Conservation (phyloP, 2,797 vertebrate species). For the Myiotriccus ornatus region DNA sequence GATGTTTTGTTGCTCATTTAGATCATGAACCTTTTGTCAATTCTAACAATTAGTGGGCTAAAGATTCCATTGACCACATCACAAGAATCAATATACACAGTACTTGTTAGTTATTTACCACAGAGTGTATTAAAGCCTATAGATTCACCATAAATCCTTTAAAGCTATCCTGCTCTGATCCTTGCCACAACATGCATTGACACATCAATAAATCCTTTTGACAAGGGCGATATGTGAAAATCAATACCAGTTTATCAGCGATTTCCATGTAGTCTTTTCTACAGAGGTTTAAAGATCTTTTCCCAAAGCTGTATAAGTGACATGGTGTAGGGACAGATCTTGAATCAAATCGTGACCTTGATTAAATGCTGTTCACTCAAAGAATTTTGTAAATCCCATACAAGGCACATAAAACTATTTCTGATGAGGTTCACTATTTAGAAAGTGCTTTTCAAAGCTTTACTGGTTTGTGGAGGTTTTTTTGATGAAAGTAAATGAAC, state of each 20-base stretch:
- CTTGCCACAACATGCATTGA: slow-evolving; percentile 79
- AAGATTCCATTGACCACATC: slow-evolving; percentile 81
- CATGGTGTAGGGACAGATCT: slow-evolving; percentile 71
- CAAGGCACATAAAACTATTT: background rate
- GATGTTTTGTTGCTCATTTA: slow-evolving; percentile 76
- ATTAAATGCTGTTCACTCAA: slow-evolving; percentile 48
- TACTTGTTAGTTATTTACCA: slow-evolving; percentile 86
- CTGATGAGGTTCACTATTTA: background rate
- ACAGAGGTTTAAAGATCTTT: slow-evolving; percentile 74
- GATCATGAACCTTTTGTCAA: slow-evolving; percentile 80
- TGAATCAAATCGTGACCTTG: slow-evolving; percentile 33
- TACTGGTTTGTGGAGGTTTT: background rate
- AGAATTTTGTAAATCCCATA: slow-evolving; percentile 40
- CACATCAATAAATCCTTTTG: slow-evolving; percentile 94
- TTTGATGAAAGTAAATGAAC: background rate
- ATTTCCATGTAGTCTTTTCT: slow-evolving; percentile 77
- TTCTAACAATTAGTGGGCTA: slow-evolving; percentile 81
- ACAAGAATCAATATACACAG: slow-evolving; percentile 73
- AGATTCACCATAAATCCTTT: slow-evolving; percentile 89
- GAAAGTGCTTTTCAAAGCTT: background rate
- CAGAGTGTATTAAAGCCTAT: slow-evolving; percentile 84
- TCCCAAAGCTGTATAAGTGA: slow-evolving; percentile 75
- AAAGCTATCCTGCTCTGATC: slow-evolving; percentile 75
- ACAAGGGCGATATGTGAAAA: slow-evolving; percentile 88
- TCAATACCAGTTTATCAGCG: slow-evolving; percentile 91